These are phyloP conservation scores for Epistrophella euchroma DNA, from an alignment of 2,888 invertebrate species.

Conservation along the genomic window DNA sequence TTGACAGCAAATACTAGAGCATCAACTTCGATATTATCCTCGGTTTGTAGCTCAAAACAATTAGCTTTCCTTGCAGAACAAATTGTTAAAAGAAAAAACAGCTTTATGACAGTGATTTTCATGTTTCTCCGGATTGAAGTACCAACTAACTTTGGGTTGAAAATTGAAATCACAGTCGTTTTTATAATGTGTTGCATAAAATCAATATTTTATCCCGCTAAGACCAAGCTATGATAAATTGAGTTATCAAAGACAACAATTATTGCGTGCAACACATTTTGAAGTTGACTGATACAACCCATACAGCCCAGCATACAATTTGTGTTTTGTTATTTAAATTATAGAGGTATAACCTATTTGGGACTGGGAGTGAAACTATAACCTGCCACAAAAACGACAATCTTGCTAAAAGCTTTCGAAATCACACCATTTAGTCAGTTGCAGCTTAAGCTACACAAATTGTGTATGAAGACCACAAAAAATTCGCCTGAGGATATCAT, in stretches of 20 bases:
- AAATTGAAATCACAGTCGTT: neutral
- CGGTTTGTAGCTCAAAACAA: neutral
- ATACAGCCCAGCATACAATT: neutral
- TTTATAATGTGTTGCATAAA: constrained; percentile 5
- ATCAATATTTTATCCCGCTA: neutral
- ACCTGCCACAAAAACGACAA: constrained; percentile 1
- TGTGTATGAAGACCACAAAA: neutral
- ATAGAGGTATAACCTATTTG: neutral
- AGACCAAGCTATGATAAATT: neutral
- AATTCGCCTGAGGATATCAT: neutral
- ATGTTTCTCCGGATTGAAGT: neutral
- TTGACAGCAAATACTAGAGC: constrained; percentile 15
- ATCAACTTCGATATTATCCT: neutral
- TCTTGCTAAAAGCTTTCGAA: constrained; percentile 4
- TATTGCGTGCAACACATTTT: neutral
- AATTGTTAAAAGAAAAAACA: neutral
- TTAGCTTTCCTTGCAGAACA: neutral
- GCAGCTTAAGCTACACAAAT: neutral
- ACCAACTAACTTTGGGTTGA: neutral
- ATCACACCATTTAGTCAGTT: neutral
- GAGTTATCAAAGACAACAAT: neutral
- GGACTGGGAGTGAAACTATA: neutral
- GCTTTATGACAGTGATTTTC: neutral
- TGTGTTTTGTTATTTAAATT: neutral
- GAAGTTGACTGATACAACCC: neutral